These are phyloP conservation scores for Smithornis capensis DNA, from an alignment of 2,113 vertebrate genomes.

Conservation along the genomic window DNA sequence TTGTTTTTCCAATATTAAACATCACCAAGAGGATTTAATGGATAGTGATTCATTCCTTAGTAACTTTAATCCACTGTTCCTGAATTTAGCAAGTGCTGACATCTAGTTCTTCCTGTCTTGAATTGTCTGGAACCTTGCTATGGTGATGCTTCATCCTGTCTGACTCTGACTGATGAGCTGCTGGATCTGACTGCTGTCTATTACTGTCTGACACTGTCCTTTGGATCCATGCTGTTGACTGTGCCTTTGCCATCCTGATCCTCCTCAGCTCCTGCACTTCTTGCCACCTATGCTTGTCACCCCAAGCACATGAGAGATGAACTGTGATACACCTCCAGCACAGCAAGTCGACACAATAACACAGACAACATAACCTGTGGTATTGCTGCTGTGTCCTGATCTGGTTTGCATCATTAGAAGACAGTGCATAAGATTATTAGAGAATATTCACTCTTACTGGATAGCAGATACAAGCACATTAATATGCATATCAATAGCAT, in stretches of 20 bases:
- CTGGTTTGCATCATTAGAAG: background rate
- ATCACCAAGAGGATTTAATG: background rate
- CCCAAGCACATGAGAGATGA: background rate
- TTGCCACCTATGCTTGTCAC: background rate
- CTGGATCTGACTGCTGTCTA: background rate
- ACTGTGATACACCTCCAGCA: background rate
- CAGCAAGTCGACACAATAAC: background rate
- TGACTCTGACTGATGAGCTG: background rate
- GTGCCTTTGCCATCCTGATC: background rate
- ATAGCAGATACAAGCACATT: background rate
- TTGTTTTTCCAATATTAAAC: background rate
- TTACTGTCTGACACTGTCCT: background rate
- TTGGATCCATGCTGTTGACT: background rate
- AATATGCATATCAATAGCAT: background rate
- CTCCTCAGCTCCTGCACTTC: background rate
- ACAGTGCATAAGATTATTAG: background rate
- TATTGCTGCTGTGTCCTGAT: background rate
- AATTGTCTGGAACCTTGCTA: background rate
- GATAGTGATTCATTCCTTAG: background rate
- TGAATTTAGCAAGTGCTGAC: background rate
- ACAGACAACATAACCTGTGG: rapidly evolving
- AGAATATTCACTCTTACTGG: background rate
- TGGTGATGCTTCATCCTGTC: background rate
- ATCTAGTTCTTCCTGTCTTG: background rate
- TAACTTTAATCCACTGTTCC: background rate